Conservation (phyloP, 2,797 vertebrate species). For the Threskiornis aethiopicus region DNA sequence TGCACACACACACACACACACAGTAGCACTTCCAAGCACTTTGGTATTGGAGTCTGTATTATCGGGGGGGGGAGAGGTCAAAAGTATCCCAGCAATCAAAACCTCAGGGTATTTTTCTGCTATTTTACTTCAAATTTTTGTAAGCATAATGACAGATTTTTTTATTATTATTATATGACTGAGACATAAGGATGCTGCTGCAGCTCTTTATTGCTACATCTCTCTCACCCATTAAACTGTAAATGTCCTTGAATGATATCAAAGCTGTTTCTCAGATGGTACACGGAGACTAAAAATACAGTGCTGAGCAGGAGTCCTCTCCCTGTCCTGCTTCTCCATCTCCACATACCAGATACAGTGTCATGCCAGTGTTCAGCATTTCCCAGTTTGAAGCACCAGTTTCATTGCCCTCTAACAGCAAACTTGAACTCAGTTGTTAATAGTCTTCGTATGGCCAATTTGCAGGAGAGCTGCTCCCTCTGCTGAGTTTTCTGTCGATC, state of each 20-base stretch:
- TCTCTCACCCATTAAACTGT: not conserved
- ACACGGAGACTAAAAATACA: not conserved
- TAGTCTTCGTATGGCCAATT: not conserved
- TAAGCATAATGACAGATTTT: not conserved
- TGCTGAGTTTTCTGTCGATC: constrained; percentile 97
- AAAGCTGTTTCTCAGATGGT: not conserved
- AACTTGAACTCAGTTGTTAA: not conserved
- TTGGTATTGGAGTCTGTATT: not conserved
- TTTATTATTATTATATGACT: not conserved
- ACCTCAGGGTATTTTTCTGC: not conserved
- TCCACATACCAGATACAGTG: not conserved
- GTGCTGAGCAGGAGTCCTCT: not conserved
- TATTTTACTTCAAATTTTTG: not conserved
- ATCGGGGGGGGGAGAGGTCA: not conserved
- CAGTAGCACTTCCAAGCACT: not conserved
- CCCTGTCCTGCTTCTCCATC: not conserved
- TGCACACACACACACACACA: not conserved
- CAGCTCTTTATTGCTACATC: not conserved
- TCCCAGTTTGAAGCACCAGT: not conserved
- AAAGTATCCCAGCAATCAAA: not conserved
- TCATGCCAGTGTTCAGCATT: not conserved
- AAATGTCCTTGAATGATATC: not conserved
- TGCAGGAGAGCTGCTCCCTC: constrained; percentile 93
- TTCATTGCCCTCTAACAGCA: not conserved
- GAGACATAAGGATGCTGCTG: not conserved